These are phyloP conservation scores for Chiloscyllium plagiosum DNA, from an alignment of 2,113 vertebrate species.

Conservation along the genomic window DNA sequence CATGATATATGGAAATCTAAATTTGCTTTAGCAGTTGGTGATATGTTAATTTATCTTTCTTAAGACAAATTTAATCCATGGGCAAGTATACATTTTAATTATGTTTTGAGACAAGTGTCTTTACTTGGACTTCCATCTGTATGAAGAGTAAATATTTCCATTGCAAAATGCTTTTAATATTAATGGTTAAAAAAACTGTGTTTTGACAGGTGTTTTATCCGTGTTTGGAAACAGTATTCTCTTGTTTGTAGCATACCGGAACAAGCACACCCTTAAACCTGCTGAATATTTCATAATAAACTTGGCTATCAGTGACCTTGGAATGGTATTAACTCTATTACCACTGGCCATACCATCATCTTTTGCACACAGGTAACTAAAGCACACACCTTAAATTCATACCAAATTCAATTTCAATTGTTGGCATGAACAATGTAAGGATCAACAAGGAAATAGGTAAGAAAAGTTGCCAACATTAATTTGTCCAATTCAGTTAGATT, in stretches of 20 bases:
- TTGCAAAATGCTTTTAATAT: not conserved
- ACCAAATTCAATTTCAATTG: not conserved
- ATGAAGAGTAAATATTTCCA: not conserved
- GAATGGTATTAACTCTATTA: conserved; percentile 68
- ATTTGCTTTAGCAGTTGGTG: not conserved
- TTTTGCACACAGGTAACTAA: conserved; percentile 67
- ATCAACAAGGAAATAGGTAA: not conserved
- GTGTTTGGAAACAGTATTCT: conserved; percentile 67
- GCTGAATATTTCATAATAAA: conserved; percentile 76
- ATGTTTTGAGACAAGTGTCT: not conserved
- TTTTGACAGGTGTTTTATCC: conserved; percentile 59
- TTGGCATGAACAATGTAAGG: not conserved
- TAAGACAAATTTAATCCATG: not conserved
- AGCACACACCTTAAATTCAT: too few relatives aligned
- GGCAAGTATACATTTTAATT: not conserved
- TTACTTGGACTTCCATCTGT: not conserved
- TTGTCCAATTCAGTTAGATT: not conserved
- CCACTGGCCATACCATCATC: conserved; percentile 68
- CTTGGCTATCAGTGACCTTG: conserved; percentile 72
- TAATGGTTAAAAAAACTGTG: conserved; percentile 23
- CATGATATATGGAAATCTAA: not conserved
- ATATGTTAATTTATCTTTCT: not conserved
- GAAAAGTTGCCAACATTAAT: not conserved
- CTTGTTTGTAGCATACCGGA: conserved; percentile 71
- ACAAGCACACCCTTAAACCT: conserved; percentile 71